Conservation (phyloP, 2,888 invertebrate genomes). For the Drosophila sordidapex region DNA sequence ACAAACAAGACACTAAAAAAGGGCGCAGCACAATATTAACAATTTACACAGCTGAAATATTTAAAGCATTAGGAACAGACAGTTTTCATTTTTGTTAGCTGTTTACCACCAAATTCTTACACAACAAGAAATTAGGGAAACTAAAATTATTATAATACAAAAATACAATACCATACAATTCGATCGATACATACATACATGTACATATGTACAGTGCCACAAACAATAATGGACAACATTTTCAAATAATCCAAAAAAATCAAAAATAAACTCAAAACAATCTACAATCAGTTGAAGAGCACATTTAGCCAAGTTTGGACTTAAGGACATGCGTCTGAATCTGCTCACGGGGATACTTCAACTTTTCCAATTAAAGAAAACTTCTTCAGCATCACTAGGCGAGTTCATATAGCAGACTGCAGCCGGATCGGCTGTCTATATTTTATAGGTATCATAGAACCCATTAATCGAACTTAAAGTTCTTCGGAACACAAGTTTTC, state of each 20-base stretch:
- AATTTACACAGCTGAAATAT: slow-evolving; percentile 61
- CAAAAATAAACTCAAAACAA: background rate
- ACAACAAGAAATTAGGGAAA: slow-evolving; percentile 31
- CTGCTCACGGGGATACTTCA: background rate
- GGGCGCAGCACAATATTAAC: slow-evolving; percentile 47
- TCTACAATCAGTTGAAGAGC: slow-evolving; percentile 1
- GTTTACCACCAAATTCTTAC: slow-evolving; percentile 30
- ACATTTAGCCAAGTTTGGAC: background rate
- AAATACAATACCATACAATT: slow-evolving; percentile 28
- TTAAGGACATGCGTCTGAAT: background rate
- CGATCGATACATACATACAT: slow-evolving; percentile 29
- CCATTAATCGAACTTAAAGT: background rate
- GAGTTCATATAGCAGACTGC: background rate
- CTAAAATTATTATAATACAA: slow-evolving; percentile 18
- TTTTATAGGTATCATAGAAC: too few species aligned
- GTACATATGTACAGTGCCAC: slow-evolving; percentile 46
- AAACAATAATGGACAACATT: slow-evolving; percentile 2
- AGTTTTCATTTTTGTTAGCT: slow-evolving; percentile 29
- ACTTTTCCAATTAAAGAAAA: background rate
- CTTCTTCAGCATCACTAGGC: background rate
- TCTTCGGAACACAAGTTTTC: background rate
- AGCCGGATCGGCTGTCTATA: background rate
- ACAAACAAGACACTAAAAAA: slow-evolving; percentile 56
- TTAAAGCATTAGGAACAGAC: slow-evolving; percentile 57
- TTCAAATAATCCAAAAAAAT: background rate